Conservation (phyloP, 2,797 vertebrate species). For the Parauchenoglanis ngamensis region DNA sequence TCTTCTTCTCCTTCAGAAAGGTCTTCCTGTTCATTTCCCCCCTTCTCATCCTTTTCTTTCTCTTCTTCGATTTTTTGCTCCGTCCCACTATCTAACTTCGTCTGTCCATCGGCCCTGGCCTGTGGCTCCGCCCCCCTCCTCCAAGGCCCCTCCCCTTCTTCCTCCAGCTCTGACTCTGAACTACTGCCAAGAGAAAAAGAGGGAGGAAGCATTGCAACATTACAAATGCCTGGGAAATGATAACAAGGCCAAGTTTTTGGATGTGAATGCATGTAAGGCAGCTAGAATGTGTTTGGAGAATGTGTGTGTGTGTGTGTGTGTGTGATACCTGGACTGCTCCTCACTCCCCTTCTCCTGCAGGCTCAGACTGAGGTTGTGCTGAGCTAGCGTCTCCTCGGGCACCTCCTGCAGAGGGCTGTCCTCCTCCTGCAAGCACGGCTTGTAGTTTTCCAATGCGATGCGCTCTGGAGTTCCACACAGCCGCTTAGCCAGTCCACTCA, state of each 20-base stretch:
- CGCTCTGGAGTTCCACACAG: conserved; percentile 82
- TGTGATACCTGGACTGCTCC: conserved; percentile 51
- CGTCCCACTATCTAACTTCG: conserved; percentile 43
- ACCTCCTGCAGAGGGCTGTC: conserved; percentile 78
- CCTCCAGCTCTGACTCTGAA: conserved; percentile 84
- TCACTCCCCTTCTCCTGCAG: conserved; percentile 68
- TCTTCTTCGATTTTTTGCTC: conserved; percentile 55
- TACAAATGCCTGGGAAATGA: neutral
- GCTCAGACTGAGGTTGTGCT: conserved; percentile 84
- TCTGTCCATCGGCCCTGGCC: conserved; percentile 71
- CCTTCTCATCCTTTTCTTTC: conserved; percentile 52
- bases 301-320: neutral
- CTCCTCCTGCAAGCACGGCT: conserved; percentile 68
- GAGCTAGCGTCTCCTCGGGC: conserved; percentile 84
- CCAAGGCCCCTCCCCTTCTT: conserved; percentile 76
- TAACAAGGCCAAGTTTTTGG: neutral
- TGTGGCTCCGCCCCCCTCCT: conserved; percentile 76
- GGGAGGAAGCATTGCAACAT: conserved; percentile 11
- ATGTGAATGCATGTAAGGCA: neutral
- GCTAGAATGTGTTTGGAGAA: neutral
- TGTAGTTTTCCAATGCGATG: conserved; percentile 89
- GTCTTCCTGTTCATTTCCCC: conserved; percentile 64
- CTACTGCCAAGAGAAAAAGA: conserved; percentile 65
- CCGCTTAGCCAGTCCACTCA: conserved; percentile 79
- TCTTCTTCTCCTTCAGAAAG: conserved; percentile 50